Evolutionary conservation across 2,888 invertebrate species (phyloP).

Genomic region (Euzetes globulus): DNA sequence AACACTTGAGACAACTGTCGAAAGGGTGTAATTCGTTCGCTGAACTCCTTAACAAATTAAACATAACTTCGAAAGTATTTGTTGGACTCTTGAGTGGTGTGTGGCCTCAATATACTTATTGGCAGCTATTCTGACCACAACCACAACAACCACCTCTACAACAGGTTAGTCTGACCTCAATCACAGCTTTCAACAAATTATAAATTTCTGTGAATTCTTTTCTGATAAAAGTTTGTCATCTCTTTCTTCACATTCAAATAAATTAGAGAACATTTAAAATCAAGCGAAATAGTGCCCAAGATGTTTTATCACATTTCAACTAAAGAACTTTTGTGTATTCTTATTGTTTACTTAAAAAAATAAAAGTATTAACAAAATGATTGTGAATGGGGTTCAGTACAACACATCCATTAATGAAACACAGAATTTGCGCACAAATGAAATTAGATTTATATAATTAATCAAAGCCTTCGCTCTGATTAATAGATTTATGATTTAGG

Average conservation of each 20-base stretch:
- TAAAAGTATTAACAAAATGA: too few relatives aligned
- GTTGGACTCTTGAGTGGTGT: slow-evolving; percentile 15
- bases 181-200: slow-evolving; percentile 11
- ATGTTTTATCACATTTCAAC: too few relatives aligned
- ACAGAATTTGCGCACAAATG: too few relatives aligned
- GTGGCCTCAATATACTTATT: slow-evolving; percentile 25
- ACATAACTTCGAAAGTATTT: slow-evolving; percentile 6
- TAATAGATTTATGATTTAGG: too few relatives aligned
- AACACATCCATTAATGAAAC: too few relatives aligned
- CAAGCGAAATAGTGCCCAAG: too few relatives aligned
- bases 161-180: slow-evolving; percentile 17
- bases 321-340: too few relatives aligned
- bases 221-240: not conserved
- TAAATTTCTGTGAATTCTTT: not conserved
- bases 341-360: too few relatives aligned
- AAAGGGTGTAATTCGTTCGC: slow-evolving; percentile 15
- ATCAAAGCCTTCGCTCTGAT: too few relatives aligned
- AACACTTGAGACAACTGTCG: not conserved
- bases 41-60: slow-evolving; percentile 3
- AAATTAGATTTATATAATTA: too few relatives aligned
- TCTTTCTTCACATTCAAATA: not conserved
- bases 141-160: slow-evolving; percentile 12
- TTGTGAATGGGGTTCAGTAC: too few relatives aligned
- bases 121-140: slow-evolving; percentile 25
- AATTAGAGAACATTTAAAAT: too few relatives aligned